Conservation (phyloP, 2,797 vertebrate genomes). For the Aldrovandia affinis region DNA sequence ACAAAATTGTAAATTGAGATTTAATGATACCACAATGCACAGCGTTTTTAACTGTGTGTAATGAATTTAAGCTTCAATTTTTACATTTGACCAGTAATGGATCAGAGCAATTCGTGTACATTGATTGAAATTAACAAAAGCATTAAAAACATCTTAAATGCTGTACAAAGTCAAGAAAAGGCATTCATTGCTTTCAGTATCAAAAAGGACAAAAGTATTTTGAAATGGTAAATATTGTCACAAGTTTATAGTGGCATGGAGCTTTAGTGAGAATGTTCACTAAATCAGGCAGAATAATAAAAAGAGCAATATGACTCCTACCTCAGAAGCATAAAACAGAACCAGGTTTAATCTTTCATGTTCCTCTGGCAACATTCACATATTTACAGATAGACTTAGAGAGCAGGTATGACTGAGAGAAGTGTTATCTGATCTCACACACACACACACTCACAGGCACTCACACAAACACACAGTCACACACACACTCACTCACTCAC, state of each 20-base stretch:
- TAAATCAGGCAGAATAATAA: no score
- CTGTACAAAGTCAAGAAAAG: background rate
- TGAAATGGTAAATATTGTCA: background rate
- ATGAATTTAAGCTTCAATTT: background rate
- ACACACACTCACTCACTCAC: slow-evolving; percentile 24
- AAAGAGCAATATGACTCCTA: no score
- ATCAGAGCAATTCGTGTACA: background rate
- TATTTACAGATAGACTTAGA: background rate
- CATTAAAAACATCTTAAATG: background rate
- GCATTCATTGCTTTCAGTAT: background rate
- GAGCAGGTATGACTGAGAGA: background rate
- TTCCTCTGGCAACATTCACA: background rate
- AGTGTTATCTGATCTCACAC: background rate
- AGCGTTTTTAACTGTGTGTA: background rate
- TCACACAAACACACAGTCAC: no score
- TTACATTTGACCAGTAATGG: background rate
- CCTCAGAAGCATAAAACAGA: no score
- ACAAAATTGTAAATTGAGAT: background rate
- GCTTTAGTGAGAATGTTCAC: background rate
- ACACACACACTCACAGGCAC: background rate
- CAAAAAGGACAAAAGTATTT: background rate
- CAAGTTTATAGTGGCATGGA: background rate
- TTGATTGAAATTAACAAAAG: background rate
- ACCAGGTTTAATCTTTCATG: background rate
- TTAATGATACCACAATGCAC: background rate